Evolutionary conservation across 1,140 invertebrate species (phyloP).

Genomic region (Chelonus insularis): DNA sequence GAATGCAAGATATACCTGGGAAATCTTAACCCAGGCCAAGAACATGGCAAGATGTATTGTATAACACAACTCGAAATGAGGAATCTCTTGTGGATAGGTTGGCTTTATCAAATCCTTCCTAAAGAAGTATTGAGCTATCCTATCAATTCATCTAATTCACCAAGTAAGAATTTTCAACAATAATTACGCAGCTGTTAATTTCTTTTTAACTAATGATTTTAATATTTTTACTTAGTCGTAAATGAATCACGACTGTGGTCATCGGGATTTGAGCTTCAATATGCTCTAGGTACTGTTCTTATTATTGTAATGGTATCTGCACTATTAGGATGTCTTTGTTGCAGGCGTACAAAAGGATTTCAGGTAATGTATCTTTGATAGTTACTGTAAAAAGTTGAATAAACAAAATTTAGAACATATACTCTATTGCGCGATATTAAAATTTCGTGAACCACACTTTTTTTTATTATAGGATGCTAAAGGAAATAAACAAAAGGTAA

Average conservation of each 20-base stretch:
- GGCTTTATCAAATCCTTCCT: constrained; percentile 17
- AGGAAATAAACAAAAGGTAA: constrained; percentile 45
- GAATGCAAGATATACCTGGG: neutral
- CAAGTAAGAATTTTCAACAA: constrained; percentile 3
- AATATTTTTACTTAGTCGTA: neutral
- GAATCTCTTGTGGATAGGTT: constrained; percentile 18
- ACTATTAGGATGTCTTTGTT: constrained; percentile 53
- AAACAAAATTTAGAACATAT: constrained; percentile 4
- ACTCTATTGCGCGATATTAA: neutral
- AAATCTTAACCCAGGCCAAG: constrained; percentile 4
- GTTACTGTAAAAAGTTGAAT: too few relatives aligned
- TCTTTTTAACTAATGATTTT: neutral
- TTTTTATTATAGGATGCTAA: constrained; percentile 45
- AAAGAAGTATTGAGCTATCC: constrained; percentile 14
- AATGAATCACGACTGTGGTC: neutral
- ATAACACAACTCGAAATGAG: constrained; percentile 21
- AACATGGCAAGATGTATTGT: constrained; percentile 22
- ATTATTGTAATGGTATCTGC: constrained; percentile 48
- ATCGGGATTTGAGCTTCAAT: constrained; percentile 27
- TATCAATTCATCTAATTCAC: constrained; percentile 2
- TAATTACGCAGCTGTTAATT: neutral
- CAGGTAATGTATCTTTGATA: too few relatives aligned
- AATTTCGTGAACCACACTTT: too few relatives aligned
- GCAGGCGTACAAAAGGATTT: constrained; percentile 52
- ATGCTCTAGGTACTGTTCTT: constrained; percentile 42